Percentiles rank a stretch among this genome's conserved stretches.
These are phyloP conservation scores for Acleris holmiana DNA, from an alignment of 2,888 invertebrate genomes.

Conservation along the genomic window DNA sequence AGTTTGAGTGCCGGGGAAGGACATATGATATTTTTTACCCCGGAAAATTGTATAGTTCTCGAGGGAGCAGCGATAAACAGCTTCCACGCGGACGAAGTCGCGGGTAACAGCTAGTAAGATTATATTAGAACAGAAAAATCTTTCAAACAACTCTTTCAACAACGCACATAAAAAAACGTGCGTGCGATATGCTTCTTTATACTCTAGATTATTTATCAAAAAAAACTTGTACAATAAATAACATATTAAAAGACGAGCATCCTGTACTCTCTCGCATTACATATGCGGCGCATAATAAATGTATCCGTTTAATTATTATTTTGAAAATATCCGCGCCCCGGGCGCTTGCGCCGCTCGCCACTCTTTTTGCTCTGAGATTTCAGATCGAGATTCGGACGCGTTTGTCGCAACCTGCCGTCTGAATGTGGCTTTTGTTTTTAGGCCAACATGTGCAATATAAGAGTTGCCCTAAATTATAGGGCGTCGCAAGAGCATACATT, in stretches of 20 bases:
- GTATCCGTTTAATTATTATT: slow-evolving; percentile 84
- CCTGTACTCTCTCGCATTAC: slow-evolving; percentile 65
- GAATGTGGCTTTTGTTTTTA: slow-evolving; percentile 1
- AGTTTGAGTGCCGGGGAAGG: too few relatives aligned
- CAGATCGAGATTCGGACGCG: slow-evolving; percentile 26
- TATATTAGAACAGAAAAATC: too few relatives aligned
- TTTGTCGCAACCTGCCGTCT: slow-evolving; percentile 16
- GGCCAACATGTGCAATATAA: too few relatives aligned
- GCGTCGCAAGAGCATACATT: too few relatives aligned
- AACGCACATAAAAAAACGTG: background rate
- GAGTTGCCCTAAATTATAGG: too few relatives aligned
- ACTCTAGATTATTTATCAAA: background rate
- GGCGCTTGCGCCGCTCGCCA: slow-evolving; percentile 69
- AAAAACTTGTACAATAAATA: background rate
- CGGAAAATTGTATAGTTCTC: too few relatives aligned
- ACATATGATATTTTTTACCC: too few relatives aligned
- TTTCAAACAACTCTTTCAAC: too few relatives aligned
- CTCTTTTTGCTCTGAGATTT: slow-evolving; percentile 38
- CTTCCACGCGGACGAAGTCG: too few relatives aligned
- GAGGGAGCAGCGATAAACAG: too few relatives aligned
- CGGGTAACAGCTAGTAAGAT: too few relatives aligned
- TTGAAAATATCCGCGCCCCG: slow-evolving; percentile 80
- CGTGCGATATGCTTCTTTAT: too few relatives aligned
- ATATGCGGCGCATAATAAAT: slow-evolving; percentile 79
- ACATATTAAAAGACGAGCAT: slow-evolving; percentile 44